Evolutionary conservation across 2,113 vertebrate species (phyloP).

Genomic region (Prinia subflava): DNA sequence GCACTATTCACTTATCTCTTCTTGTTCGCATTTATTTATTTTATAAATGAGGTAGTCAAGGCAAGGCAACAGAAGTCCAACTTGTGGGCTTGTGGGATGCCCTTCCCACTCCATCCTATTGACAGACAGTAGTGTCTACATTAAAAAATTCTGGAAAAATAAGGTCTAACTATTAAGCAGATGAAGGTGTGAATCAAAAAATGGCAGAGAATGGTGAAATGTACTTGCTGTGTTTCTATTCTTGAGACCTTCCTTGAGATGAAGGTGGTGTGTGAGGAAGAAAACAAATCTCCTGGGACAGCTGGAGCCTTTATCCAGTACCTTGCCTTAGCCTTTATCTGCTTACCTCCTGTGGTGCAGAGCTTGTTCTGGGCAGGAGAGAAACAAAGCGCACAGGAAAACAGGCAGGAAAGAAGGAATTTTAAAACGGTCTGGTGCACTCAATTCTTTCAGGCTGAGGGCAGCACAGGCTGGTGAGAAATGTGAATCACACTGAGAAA

Average conservation of each 20-base stretch:
- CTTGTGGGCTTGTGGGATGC: neutral
- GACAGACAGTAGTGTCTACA: neutral
- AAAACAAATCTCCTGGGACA: conserved; percentile 47
- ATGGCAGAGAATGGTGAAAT: neutral
- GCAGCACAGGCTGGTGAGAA: neutral
- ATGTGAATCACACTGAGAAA: neutral
- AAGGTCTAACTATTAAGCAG: neutral
- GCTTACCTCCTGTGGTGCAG: neutral
- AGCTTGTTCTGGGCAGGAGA: neutral
- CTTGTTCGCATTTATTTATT: neutral
- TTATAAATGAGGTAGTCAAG: neutral
- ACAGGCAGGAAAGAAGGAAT: neutral
- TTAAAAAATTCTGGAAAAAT: neutral
- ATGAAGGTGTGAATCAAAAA: neutral
- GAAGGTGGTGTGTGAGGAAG: neutral
- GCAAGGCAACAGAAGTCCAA: neutral
- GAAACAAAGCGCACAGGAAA: neutral
- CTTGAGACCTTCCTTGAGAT: neutral
- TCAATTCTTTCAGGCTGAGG: neutral
- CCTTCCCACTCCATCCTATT: neutral
- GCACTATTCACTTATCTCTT: neutral
- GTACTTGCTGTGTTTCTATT: neutral
- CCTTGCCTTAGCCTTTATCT: conserved; percentile 26
- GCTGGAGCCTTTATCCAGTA: conserved; percentile 31
- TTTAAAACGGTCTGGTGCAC: neutral